A percentile compares a stretch with the other conserved stretches of the same genome.
These are phyloP conservation scores for Platygyra sinensis DNA, from an alignment of 64 coral and sea anemone species.

Conservation along the genomic window DNA sequence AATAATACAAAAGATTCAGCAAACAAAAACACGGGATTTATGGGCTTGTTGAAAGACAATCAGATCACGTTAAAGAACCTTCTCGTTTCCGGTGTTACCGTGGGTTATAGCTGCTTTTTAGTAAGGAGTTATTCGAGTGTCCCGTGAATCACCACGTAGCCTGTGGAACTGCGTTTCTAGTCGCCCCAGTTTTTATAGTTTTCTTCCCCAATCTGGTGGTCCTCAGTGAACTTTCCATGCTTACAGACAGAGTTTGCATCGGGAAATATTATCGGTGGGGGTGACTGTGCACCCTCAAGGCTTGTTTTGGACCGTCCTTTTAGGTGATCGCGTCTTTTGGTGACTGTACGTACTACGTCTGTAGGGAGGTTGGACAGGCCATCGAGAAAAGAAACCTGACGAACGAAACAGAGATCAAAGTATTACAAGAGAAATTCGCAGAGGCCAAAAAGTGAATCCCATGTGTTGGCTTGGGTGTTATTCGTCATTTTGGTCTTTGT, in stretches of 20 bases:
- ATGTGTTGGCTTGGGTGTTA: constrained; percentile 12
- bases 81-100: neutral
- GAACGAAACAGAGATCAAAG: neutral
- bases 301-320: constrained; percentile 13
- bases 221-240: neutral
- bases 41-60: constrained; percentile 2
- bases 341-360: neutral
- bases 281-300: neutral
- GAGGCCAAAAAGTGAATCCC: constrained; percentile 17
- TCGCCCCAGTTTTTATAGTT: neutral
- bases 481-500: neutral
- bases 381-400: constrained; percentile 36
- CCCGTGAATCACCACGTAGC: neutral
- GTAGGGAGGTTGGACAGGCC: constrained; percentile 1
- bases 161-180: neutral
- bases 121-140: neutral
- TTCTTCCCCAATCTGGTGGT: neutral
- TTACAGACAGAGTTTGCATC: neutral
- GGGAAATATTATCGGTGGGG: neutral
- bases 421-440: neutral
- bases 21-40: neutral
- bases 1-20: neutral
- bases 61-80: constrained; percentile 11
- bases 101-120: neutral
- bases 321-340: constrained; percentile 30